Evolutionary conservation across 2,797 vertebrate genomes (phyloP), one percentile per base, ranked within the genome.

Genomic region (Aeoliscus strigatus): DNA sequence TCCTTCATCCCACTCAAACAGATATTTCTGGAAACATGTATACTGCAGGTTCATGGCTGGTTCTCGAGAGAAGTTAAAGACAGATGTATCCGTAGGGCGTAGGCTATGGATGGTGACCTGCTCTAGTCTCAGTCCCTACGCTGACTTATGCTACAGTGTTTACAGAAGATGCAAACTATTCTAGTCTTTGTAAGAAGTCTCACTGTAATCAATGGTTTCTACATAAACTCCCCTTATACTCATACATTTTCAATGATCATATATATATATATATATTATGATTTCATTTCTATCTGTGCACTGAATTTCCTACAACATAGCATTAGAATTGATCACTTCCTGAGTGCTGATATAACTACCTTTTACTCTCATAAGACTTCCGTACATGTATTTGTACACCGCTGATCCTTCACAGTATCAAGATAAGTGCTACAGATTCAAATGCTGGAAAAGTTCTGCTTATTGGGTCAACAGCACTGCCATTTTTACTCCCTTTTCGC

Each of bases 341-440:
- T 81, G 73, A 81, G 76, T 72, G 54, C 75, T 68, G 41, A 66
- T 54, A 56, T 53, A 34, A 59, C 34, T 55, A 29, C 10, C 14
- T 33, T 55, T 35, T 34, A 17, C 52, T 62, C 28, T 47, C 25
- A 8, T 66, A 48, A 66, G 51, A 73, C 58, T 60, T 39, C 24
- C 31, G 31, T 49, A 60, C 40, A 61, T 73, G 56, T 17, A 44
- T 47, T 10, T 60, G 32, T 57, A 45, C 66, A 61, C 73, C 66
- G 66, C 77, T 69, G 43, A 77, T 67, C 80, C 70, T 86, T 88
- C 86, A 89, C 89, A 91, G 88, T 90, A 90, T 90, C 76, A 86
- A 83, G 85, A 83, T 88, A 84, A 84, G 79, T 91, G 89, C 89
- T 91, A 91, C 89, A 90, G 79, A 87, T 87, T 77, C 72, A 81